These are phyloP conservation scores for Ennomos fuscantarius DNA, from an alignment of 2,888 invertebrate genomes.

Conservation along the genomic window DNA sequence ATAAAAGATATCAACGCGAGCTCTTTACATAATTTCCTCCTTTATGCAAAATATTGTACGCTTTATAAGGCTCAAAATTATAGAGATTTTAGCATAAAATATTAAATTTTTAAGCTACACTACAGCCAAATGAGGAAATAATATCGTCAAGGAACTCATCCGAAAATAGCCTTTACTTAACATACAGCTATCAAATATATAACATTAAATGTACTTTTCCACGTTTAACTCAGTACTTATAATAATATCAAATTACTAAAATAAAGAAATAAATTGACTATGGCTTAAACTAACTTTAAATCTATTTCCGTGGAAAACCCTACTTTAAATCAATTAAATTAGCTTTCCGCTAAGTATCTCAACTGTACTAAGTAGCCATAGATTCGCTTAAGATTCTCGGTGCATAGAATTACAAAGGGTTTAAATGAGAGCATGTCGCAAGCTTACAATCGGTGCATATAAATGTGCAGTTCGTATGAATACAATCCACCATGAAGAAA, in stretches of 20 bases:
- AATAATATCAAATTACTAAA: too few species aligned
- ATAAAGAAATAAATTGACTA: too few species aligned
- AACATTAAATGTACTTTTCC: too few species aligned
- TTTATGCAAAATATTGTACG: neutral
- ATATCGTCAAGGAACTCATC: conserved; percentile 3
- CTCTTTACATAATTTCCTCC: neutral
- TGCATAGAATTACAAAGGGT: conserved; percentile 33
- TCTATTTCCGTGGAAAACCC: too few species aligned
- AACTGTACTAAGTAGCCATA: neutral
- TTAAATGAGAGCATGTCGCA: conserved; percentile 51
- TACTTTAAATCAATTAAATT: too few species aligned
- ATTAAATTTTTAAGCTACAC: neutral
- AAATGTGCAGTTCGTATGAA: conserved; percentile 39
- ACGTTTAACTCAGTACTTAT: too few species aligned
- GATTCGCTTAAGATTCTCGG: conserved; percentile 34
- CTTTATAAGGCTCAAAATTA: neutral
- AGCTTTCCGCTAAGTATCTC: neutral
- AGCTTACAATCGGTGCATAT: conserved; percentile 50
- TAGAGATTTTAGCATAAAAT: neutral
- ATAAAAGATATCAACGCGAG: conserved; percentile 30
- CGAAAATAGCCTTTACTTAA: neutral
- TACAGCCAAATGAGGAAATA: conserved; percentile 1
- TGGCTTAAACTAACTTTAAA: too few species aligned
- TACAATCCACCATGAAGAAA: conserved; percentile 4
- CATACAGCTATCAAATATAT: too few species aligned